These are phyloP conservation scores for Engraulis encrasicolus DNA, from an alignment of 2,113 vertebrate species.

Conservation along the genomic window DNA sequence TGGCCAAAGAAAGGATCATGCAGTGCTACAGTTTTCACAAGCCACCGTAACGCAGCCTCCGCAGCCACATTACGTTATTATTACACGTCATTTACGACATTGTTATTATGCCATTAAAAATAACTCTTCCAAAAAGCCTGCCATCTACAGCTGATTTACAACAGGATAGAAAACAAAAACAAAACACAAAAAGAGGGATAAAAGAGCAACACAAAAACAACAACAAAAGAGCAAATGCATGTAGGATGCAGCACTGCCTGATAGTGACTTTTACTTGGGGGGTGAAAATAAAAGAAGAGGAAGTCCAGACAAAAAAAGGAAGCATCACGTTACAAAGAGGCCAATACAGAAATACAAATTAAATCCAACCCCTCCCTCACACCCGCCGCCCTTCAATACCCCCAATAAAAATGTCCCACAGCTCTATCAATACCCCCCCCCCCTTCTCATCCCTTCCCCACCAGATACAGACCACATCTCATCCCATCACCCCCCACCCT, in stretches of 20 bases:
- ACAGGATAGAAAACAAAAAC: conserved; percentile 50
- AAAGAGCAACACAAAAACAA: too few species aligned
- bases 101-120: too few species aligned
- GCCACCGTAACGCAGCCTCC: conserved; percentile 33
- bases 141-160: conserved; percentile 55
- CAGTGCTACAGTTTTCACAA: conserved; percentile 61
- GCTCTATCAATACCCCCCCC: neutral
- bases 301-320: conserved; percentile 49
- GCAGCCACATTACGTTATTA: too few species aligned
- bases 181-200: conserved; percentile 53
- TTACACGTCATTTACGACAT: too few species aligned
- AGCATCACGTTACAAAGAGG: too few species aligned
- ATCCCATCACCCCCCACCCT: neutral
- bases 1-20: conserved; percentile 59
- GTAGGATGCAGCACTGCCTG: conserved; percentile 60
- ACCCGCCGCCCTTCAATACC: neutral
- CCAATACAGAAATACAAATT: conserved; percentile 62
- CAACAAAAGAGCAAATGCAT: too few species aligned
- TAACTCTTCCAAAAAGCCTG: conserved; percentile 24
- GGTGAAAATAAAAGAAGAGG: conserved; percentile 59
- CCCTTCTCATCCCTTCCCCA: neutral
- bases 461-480: neutral
- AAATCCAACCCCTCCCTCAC: conserved; percentile 19
- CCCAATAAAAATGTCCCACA: conserved; percentile 11
- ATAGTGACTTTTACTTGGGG: conserved; percentile 54